Evolutionary conservation across 2,888 invertebrate species (phyloP).

Genomic region (Apamea anceps): DNA sequence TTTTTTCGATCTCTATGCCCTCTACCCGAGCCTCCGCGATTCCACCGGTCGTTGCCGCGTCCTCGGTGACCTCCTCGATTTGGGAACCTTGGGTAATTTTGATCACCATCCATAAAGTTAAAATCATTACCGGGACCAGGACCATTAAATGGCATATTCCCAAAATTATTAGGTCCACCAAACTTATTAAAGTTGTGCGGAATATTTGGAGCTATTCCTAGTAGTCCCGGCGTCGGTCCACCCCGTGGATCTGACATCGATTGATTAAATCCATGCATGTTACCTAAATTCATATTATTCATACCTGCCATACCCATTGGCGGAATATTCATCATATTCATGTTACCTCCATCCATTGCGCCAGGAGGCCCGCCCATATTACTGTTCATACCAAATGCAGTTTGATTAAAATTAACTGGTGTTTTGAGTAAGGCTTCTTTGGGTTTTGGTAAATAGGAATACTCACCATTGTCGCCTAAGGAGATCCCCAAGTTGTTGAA

Average conservation of each 20-base stretch:
- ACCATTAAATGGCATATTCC: conserved; percentile 86
- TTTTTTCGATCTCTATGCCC: conserved; percentile 88
- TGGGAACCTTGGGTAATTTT: conserved; percentile 84
- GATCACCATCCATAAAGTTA: conserved; percentile 85
- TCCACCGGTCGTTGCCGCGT: conserved; percentile 87
- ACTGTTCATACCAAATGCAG: conserved; percentile 79
- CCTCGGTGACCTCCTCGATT: conserved; percentile 86
- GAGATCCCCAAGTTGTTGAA: conserved; percentile 91
- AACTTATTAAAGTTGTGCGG: conserved; percentile 88
- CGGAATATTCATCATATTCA: conserved; percentile 85
- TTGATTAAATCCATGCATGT: conserved; percentile 85
- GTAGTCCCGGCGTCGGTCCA: conserved; percentile 89
- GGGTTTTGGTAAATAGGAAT: conserved; percentile 86
- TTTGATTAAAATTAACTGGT: conserved; percentile 83
- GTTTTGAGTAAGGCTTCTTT: conserved; percentile 87
- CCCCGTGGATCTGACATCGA: conserved; percentile 86
- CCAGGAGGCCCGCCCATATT: conserved; percentile 78
- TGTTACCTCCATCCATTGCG: conserved; percentile 80
- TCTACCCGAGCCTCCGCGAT: conserved; percentile 85
- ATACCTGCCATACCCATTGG: conserved; percentile 86
- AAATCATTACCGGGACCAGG: conserved; percentile 84
- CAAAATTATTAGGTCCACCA: conserved; percentile 84
- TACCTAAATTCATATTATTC: conserved; percentile 84
- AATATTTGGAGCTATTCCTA: conserved; percentile 90
- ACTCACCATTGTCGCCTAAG: conserved; percentile 90